Conservation (phyloP, 1,140 invertebrate genomes). For the Probaryconus sp. region DNA sequence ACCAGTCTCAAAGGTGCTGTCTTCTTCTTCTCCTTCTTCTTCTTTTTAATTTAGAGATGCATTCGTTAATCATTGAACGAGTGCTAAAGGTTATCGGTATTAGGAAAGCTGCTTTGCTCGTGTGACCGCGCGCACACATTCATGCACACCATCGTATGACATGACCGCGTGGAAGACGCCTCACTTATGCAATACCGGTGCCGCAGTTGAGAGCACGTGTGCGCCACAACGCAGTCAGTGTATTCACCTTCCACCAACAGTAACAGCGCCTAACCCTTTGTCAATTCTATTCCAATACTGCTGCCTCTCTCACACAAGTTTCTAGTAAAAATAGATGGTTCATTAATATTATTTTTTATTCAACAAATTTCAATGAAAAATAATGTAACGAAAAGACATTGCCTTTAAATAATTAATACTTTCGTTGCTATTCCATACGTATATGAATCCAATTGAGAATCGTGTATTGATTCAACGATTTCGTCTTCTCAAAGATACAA, state of each 20-base stretch:
- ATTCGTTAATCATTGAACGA: too few species aligned
- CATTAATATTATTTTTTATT: too few species aligned
- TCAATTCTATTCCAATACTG: too few species aligned
- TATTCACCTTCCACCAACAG: conserved; percentile 17
- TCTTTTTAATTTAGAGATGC: too few species aligned
- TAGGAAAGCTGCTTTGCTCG: background rate
- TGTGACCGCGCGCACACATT: too few species aligned
- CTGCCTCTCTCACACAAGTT: too few species aligned
- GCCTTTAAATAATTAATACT: conserved; percentile 21
- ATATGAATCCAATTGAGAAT: conserved; percentile 62
- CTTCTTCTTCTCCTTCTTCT: too few species aligned
- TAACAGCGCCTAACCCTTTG: too few species aligned
- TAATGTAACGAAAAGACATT: conserved; percentile 24
- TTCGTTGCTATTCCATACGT: conserved; percentile 52
- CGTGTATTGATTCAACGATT: conserved; percentile 68
- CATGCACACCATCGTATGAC: background rate
- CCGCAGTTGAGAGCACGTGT: conserved; percentile 7
- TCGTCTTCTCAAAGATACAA: conserved; percentile 44
- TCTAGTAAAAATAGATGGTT: too few species aligned
- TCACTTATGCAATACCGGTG: conserved; percentile 1
- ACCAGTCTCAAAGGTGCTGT: too few species aligned
- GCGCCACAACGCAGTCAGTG: background rate
- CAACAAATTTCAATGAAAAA: too few species aligned
- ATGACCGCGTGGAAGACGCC: background rate
- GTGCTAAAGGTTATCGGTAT: background rate